A percentile compares a stretch with the other conserved stretches of the same genome.
These are phyloP conservation scores for Microcebus murinus DNA, from an alignment of 2,113 vertebrate genomes.

Conservation along the genomic window DNA sequence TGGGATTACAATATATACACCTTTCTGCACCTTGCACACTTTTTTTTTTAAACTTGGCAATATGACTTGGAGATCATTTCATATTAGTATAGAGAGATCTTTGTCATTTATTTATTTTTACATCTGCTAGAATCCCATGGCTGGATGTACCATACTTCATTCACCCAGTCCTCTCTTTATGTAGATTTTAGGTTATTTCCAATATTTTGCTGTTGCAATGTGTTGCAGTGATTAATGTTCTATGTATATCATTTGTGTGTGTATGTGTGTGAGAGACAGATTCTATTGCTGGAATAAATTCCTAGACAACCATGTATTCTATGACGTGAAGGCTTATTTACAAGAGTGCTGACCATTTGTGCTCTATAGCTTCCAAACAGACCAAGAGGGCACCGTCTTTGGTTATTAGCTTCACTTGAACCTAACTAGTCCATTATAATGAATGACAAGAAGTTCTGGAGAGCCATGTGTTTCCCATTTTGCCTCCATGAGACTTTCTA, in stretches of 20 bases:
- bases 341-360: background rate
- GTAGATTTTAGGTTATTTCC: background rate
- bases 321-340: constrained; percentile 20
- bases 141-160: background rate
- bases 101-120: background rate
- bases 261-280: background rate
- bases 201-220: background rate
- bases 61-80: constrained; percentile 25
- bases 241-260: background rate
- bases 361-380: background rate
- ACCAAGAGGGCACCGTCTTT: background rate
- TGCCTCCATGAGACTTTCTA: background rate
- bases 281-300: background rate
- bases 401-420: background rate
- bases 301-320: background rate
- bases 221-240: background rate
- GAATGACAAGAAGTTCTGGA: background rate
- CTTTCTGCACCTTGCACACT: background rate
- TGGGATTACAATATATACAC: background rate
- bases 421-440: background rate
- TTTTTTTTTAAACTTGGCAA: background rate
- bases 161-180: background rate
- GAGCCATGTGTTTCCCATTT: background rate
- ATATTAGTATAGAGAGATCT: background rate
- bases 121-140: background rate